These are phyloP conservation scores for Peromyscus eremicus DNA, from an alignment of 2,797 vertebrate species.

Conservation along the genomic window DNA sequence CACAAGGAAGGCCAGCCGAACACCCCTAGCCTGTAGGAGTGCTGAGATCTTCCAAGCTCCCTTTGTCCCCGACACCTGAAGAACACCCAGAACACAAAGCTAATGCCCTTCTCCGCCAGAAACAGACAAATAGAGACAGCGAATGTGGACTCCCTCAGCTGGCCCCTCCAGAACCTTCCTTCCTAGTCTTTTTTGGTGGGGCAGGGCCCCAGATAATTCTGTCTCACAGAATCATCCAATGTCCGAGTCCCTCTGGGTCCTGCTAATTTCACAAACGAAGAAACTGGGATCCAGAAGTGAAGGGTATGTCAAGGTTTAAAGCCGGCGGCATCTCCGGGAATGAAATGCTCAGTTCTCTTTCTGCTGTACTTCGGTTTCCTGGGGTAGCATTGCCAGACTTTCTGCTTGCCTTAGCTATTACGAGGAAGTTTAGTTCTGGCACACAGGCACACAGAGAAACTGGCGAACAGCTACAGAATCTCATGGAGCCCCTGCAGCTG, in stretches of 20 bases:
- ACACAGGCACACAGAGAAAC: not conserved
- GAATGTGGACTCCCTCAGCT: not conserved
- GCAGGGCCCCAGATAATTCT: not conserved
- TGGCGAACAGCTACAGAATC: not conserved
- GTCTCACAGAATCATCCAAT: not conserved
- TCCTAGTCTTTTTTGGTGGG: not conserved
- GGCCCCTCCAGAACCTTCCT: not conserved
- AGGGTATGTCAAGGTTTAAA: not conserved
- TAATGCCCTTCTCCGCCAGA: slow-evolving; percentile 15
- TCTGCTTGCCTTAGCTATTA: slow-evolving; percentile 11
- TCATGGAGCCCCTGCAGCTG: not conserved
- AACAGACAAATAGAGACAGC: not conserved
- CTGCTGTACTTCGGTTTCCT: not conserved
- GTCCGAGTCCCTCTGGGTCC: not conserved
- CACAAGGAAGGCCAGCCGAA: slow-evolving; percentile 92
- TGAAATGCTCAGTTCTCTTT: not conserved
- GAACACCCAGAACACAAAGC: not conserved
- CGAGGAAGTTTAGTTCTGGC: not conserved
- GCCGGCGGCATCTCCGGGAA: not conserved
- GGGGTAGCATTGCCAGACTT: not conserved
- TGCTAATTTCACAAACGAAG: slow-evolving; percentile 27
- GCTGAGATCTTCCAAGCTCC: slow-evolving; percentile 92
- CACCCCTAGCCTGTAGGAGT: slow-evolving; percentile 90
- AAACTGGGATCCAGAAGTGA: not conserved
- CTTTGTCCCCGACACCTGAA: slow-evolving; percentile 90